These are phyloP conservation scores for Caenorhabditis sulstoni DNA, from an alignment of 2,888 invertebrate species.

Conservation along the genomic window DNA sequence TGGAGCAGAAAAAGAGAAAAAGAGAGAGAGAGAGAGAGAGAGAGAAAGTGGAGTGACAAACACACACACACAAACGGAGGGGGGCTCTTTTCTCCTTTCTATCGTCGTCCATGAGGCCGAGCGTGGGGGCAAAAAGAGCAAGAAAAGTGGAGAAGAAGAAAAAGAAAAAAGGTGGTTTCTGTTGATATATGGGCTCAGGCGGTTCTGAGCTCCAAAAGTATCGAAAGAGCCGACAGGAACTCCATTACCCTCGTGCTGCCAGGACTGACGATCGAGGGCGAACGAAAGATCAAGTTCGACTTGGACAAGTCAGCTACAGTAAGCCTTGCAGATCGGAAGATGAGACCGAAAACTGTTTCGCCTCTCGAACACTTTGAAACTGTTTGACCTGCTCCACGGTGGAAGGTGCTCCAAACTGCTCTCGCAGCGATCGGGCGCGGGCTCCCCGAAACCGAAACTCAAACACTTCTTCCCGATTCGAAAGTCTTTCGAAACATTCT, in stretches of 20 bases:
- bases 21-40: not conserved
- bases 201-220: slow-evolving; percentile 21
- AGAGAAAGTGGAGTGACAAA: slow-evolving; percentile 45
- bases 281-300: too few relatives aligned
- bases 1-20: too few relatives aligned
- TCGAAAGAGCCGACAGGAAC: slow-evolving; percentile 6
- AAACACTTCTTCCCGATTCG: slow-evolving; percentile 25
- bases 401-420: not conserved
- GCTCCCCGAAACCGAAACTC: slow-evolving; percentile 45
- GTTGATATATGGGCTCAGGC: slow-evolving; percentile 45
- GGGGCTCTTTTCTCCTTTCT: not conserved
- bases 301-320: too few relatives aligned
- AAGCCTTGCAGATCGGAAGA: too few relatives aligned
- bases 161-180: slow-evolving; percentile 33
- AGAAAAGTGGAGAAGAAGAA: not conserved
- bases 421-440: slow-evolving; percentile 2
- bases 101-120: slow-evolving; percentile 26
- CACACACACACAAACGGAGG: slow-evolving; percentile 9
- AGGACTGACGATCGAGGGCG: too few relatives aligned
- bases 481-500: slow-evolving; percentile 19
- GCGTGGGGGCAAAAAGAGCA: slow-evolving; percentile 14
- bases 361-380: slow-evolving; percentile 4
- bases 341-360: not conserved
- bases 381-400: slow-evolving; percentile 4
- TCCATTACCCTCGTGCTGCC: too few relatives aligned